A percentile compares a stretch with the other conserved stretches of the same genome.
Evolutionary conservation across 2,113 vertebrate genomes (phyloP).

Genomic region (Columba janthina): DNA sequence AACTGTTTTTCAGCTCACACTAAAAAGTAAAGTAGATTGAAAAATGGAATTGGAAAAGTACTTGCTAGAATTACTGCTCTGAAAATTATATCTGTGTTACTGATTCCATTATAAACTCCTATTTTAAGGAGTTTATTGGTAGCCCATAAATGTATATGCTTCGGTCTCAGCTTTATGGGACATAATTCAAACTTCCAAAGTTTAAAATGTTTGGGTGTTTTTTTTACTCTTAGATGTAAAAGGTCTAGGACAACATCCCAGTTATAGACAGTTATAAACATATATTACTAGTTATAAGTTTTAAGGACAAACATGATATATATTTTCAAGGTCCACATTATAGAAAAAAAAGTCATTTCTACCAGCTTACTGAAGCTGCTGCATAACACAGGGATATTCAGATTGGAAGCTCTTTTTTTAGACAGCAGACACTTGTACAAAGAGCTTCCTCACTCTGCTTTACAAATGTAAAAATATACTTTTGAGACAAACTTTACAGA

Average conservation of each 20-base stretch:
- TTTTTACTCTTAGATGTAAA: constrained; percentile 54
- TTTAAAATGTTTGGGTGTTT: constrained; percentile 52
- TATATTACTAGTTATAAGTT: constrained; percentile 10
- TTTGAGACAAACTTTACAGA: not conserved
- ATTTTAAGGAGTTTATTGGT: constrained; percentile 72
- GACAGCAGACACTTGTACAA: not conserved
- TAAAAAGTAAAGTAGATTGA: not conserved
- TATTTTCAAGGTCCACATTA: not conserved
- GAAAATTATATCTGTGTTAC: constrained; percentile 67
- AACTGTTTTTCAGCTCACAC: constrained; percentile 41
- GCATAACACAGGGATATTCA: not conserved
- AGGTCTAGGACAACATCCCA: constrained; percentile 12
- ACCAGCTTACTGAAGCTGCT: not conserved
- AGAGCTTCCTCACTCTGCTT: not conserved
- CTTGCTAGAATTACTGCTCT: constrained; percentile 41
- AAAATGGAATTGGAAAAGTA: constrained; percentile 1
- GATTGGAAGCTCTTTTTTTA: not conserved
- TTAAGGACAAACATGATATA: not conserved
- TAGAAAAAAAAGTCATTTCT: not conserved
- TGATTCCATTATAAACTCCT: constrained; percentile 67
- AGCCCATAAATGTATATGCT: constrained; percentile 64
- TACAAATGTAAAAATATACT: not conserved
- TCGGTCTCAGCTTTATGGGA: constrained; percentile 63
- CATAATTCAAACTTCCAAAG: constrained; percentile 58
- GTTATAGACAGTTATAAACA: constrained; percentile 25